phyloP scores from a whole-genome alignment of 2,797 vertebrate genomes.

The Tarsius wallacei region DNA sequence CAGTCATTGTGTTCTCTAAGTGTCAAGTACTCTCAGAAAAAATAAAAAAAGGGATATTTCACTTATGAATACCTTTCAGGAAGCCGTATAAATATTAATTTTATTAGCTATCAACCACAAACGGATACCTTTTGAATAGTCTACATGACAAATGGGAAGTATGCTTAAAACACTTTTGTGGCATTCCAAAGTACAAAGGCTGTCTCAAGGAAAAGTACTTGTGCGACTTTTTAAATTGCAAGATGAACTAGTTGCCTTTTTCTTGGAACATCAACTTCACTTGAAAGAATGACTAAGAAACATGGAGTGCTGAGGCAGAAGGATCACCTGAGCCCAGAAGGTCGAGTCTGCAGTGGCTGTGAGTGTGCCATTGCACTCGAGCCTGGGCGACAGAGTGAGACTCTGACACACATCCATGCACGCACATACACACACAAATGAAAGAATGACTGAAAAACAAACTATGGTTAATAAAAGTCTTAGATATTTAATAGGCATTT shows the following conservation, averaged over 20 bases:
- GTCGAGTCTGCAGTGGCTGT: no score
- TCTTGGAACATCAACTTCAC: constrained; percentile 41
- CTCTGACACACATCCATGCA: no score
- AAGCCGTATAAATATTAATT: constrained; percentile 58
- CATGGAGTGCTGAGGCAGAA: no score
- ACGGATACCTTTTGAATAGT: background rate
- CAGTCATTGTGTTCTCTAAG: constrained; percentile 8
- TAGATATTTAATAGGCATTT: constrained; percentile 34
- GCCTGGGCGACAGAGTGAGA: no score
- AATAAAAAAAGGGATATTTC: background rate
- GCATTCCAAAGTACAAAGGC: background rate
- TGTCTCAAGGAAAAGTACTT: constrained; percentile 59
- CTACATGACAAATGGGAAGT: constrained; percentile 10
- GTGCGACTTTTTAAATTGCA: constrained; percentile 9
- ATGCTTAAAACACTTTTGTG: constrained; percentile 21
- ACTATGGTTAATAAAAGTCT: constrained; percentile 35
- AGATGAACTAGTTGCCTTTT: constrained; percentile 57
- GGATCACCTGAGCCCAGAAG: no score
- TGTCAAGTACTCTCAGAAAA: constrained; percentile 26
- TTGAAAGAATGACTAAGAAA: constrained; percentile 47
- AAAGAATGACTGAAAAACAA: constrained; percentile 55
- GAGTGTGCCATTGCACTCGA: no score
- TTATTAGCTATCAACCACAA: constrained; percentile 24
- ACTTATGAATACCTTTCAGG: constrained; percentile 20
- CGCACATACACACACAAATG: background rate